Evolutionary conservation across 2,888 invertebrate genomes (phyloP).

Genomic region (Bombylius discolor): DNA sequence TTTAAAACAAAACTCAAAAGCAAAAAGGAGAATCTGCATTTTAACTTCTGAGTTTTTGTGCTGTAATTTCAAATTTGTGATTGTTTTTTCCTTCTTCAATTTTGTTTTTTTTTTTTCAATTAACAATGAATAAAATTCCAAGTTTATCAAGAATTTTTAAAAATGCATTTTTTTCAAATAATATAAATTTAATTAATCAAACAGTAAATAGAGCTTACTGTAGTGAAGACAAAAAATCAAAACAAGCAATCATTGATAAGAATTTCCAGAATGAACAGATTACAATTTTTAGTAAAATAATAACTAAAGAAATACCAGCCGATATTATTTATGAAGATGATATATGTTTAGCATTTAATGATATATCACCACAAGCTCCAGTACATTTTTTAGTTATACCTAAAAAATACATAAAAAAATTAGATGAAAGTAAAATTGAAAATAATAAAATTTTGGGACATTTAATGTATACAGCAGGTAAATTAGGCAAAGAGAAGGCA

Average conservation of each 20-base stretch:
- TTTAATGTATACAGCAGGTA: conserved; percentile 52
- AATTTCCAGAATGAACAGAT: neutral
- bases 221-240: neutral
- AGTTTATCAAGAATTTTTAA: neutral
- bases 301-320: conserved; percentile 63
- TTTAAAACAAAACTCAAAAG: no score
- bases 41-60: no score
- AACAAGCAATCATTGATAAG: neutral
- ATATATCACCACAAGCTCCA: conserved; percentile 68
- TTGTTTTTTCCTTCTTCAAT: no score
- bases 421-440: conserved; percentile 45
- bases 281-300: conserved; percentile 54
- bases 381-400: conserved; percentile 76
- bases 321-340: conserved; percentile 75
- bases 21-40: no score
- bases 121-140: neutral
- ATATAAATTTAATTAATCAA: neutral
- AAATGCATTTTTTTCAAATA: neutral
- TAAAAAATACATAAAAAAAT: conserved; percentile 52
- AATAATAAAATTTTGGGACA: conserved; percentile 60
- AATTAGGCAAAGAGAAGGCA: conserved; percentile 47
- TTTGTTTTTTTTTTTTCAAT: no score
- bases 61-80: no score
- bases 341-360: conserved; percentile 65
- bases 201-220: neutral